Base-by-base conservation (phyloP, 2,888 invertebrate genomes). In the Empis stercorea region DNA sequence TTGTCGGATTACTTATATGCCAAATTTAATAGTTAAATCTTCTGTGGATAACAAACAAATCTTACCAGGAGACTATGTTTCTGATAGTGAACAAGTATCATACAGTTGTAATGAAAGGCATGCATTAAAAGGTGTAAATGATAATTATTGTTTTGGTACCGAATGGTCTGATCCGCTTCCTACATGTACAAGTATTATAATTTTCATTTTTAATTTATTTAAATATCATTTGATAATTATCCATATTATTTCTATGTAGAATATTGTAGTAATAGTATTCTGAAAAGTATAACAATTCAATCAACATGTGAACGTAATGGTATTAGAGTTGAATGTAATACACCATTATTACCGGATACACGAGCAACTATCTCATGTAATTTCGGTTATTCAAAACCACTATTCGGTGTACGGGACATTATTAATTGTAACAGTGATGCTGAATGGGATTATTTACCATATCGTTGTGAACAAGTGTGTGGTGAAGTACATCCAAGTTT, bases 391-490 rank as follows among this genome's bases (percentile, higher is more conserved):
- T 13, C 30, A 27, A 49, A 49, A 41, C 46, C 49, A 7, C 37
- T 42, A 17, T 17, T 30, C 7, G 20, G 23, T 14, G n/a, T 45
- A 6, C 43, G 14, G 1, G 46, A 30, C 2, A 14, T 20, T 0
- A n/a, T 48, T 6, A 47, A 23, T 17, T 66, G 66, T 43, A 50
- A 49, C 6, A 40, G 20, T 0, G 39, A 54, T 48, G 62, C 61
- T 2, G 48, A 53, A 32, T 66, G 65, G 66, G 48, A 53, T 15
- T 48, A 49, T 16, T 7, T 43, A 2, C 55, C 60, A 34, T 54
- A 52, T 4, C 49, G 47, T 4, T 66, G 65, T 47, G 46, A 48
- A 11, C 59, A 58, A 4, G 48, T 56, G 3, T 66, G 64, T 43
- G 64, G 63, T 2, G 40, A 52, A 15, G 51, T 47, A 40, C 6